Conservation (phyloP, 2,888 invertebrate species). For the Drosophila peninsularis region DNA sequence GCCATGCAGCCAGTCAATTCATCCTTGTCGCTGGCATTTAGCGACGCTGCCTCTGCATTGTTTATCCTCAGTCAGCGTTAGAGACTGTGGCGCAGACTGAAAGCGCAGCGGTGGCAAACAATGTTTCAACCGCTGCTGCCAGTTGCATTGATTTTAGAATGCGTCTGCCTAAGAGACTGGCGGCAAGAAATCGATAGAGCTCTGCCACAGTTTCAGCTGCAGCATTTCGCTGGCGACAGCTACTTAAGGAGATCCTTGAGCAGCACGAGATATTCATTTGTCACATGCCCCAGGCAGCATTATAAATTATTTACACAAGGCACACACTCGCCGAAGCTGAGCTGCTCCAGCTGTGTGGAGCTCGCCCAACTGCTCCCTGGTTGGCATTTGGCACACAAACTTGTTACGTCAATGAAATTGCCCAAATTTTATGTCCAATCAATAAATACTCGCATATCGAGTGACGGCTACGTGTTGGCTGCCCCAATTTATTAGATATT, state of each 20-base stretch:
- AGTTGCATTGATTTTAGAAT: conserved; percentile 68
- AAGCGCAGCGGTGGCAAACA: conserved; percentile 43
- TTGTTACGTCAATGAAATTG: conserved; percentile 72
- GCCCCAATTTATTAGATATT: conserved; percentile 78
- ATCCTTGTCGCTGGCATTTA: conserved; percentile 63
- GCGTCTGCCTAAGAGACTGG: conserved; percentile 27
- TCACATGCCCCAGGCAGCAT: conserved; percentile 51
- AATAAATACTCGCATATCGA: conserved; percentile 61
- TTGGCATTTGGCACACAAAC: conserved; percentile 53
- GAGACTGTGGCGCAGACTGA: conserved; percentile 21
- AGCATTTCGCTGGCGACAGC: conserved; percentile 52
- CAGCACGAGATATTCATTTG: conserved; percentile 60
- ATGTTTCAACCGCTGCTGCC: conserved; percentile 73
- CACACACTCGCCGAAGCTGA: conserved; percentile 39
- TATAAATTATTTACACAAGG: conserved; percentile 71
- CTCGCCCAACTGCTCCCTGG: conserved; percentile 33
- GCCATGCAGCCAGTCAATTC: conserved; percentile 34
- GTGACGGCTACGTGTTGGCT: conserved; percentile 64
- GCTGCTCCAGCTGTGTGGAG: not conserved
- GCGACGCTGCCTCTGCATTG: conserved; percentile 53
- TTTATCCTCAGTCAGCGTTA: conserved; percentile 48
- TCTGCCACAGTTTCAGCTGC: conserved; percentile 31
- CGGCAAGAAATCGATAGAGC: conserved; percentile 41
- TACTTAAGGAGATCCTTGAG: conserved; percentile 57
- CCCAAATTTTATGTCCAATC: conserved; percentile 79